Evolutionary conservation across 2,888 invertebrate genomes (phyloP).

Genomic region (Miltochrista miniata): DNA sequence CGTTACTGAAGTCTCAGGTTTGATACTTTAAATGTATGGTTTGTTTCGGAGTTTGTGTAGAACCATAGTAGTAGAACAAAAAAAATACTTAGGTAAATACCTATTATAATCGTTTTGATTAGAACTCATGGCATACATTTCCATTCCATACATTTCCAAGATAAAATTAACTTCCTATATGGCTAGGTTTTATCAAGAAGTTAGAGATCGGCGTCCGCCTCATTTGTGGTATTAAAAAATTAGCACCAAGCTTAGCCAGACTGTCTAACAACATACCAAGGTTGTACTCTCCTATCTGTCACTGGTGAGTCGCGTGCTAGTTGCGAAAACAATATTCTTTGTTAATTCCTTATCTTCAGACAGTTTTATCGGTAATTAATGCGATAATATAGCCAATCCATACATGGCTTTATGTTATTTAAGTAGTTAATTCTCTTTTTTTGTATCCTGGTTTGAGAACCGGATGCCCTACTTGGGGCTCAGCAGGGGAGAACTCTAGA

Average conservation of each 20-base stretch:
- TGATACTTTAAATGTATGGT: no score
- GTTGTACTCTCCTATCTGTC: conserved; percentile 5
- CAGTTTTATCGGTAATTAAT: conserved; percentile 7
- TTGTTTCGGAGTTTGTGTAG: no score
- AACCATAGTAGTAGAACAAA: no score
- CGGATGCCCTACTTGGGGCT: no score
- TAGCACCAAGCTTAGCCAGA: background rate
- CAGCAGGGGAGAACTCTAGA: no score
- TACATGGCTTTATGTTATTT: conserved; percentile 14
- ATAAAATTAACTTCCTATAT: no score
- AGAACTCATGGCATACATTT: no score
- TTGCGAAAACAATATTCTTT: conserved; percentile 10
- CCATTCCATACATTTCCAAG: no score
- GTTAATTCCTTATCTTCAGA: conserved; percentile 21
- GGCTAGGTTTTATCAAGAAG: background rate
- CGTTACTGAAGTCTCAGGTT: no score
- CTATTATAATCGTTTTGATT: no score
- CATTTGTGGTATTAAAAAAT: background rate
- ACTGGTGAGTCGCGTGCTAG: conserved; percentile 15
- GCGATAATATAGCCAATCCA: conserved; percentile 20
- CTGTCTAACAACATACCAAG: background rate
- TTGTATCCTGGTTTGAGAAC: background rate
- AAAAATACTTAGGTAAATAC: no score
- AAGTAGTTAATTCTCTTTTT: background rate
- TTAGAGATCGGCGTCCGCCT: background rate